Percentiles rank a stretch among this genome's conserved stretches.
These are phyloP conservation scores for Brachionus plicatilis DNA, from an alignment of 1,140 invertebrate species.

Conservation along the genomic window DNA sequence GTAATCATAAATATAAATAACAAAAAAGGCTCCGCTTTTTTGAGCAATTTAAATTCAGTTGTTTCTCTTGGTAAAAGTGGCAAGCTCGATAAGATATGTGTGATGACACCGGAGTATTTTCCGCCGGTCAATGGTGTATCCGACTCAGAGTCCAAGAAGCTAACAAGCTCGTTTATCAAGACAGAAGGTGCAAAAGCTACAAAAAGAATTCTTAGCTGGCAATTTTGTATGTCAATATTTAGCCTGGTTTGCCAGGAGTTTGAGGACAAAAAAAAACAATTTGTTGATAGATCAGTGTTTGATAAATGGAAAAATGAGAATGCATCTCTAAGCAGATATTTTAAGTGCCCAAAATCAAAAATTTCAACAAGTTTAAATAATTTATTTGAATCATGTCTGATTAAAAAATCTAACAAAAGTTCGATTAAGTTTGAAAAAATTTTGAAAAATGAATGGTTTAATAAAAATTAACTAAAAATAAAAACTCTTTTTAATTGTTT, in stretches of 20 bases:
- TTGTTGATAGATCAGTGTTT: background rate
- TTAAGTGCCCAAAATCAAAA: background rate
- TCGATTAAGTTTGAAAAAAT: constrained; percentile 2
- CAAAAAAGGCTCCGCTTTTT: background rate
- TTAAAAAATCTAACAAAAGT: background rate
- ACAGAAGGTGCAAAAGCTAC: background rate
- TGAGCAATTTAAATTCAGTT: background rate
- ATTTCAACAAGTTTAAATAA: background rate
- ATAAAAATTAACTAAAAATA: background rate
- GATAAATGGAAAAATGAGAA: constrained; percentile 20
- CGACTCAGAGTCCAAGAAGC: background rate
- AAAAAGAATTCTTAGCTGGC: background rate
- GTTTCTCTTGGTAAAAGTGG: background rate
- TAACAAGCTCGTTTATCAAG: background rate
- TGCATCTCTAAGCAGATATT: background rate
- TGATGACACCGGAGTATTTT: background rate
- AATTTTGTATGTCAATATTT: constrained; percentile 24
- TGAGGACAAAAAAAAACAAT: background rate
- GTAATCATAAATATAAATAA: constrained; percentile 10
- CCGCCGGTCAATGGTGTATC: background rate
- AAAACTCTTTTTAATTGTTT: background rate
- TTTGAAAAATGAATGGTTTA: constrained; percentile 8
- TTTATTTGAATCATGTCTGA: background rate
- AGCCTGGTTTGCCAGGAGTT: background rate
- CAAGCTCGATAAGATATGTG: background rate